Evolutionary conservation across 2,113 vertebrate species (phyloP).

Genomic region (Hypocryptadius cinnamomeus): DNA sequence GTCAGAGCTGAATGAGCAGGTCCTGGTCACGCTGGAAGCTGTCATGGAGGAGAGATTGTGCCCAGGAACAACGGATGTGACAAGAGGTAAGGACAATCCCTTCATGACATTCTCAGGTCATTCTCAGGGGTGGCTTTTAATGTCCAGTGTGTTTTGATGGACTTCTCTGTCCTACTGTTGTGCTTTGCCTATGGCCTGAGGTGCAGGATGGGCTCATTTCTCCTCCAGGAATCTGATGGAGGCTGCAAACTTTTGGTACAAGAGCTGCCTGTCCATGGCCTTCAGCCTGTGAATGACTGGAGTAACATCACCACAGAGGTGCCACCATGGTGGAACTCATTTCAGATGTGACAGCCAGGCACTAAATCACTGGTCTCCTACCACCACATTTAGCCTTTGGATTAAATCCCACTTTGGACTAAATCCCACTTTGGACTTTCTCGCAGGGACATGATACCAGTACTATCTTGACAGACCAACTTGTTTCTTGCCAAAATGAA

Average conservation of each 20-base stretch:
- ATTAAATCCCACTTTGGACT: not conserved
- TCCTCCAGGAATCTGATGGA: not conserved
- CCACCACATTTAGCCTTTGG: not conserved
- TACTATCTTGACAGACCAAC: not conserved
- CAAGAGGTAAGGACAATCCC: slow-evolving; percentile 64
- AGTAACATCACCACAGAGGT: not conserved
- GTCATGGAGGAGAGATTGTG: slow-evolving; percentile 82
- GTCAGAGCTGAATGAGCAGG: slow-evolving; percentile 87
- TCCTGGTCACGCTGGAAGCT: slow-evolving; percentile 80
- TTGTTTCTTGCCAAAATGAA: not conserved
- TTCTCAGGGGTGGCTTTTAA: not conserved
- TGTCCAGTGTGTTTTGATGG: not conserved
- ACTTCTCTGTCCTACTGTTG: not conserved
- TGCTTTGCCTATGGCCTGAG: not conserved
- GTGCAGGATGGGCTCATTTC: not conserved
- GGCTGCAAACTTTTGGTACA: not conserved
- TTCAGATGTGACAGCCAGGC: not conserved
- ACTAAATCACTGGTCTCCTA: not conserved
- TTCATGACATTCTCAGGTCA: not conserved
- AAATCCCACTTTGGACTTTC: not conserved
- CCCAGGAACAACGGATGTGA: not conserved
- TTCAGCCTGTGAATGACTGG: not conserved
- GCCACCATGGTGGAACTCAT: accelerated
- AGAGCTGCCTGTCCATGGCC: not conserved
- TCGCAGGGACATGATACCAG: not conserved